Percentiles rank a stretch among this genome's conserved stretches.
Evolutionary conservation across 92 coral and sea anemone genomes (phyloP).

Genomic region (Virgularia gustaviana): DNA sequence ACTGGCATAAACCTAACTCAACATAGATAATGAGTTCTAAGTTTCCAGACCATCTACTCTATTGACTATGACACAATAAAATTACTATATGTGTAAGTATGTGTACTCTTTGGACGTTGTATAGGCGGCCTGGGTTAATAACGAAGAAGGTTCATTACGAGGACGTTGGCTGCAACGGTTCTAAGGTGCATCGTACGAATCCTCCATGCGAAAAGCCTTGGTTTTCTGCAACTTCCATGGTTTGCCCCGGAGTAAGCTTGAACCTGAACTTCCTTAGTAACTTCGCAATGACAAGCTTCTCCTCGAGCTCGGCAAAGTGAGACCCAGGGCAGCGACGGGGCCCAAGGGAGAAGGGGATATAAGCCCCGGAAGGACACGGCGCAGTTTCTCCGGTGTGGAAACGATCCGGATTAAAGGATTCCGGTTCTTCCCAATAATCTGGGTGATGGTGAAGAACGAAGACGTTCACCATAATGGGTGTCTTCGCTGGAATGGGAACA

Average conservation of each 20-base stretch:
- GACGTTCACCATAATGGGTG: constrained; percentile 70
- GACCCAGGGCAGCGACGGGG: constrained; percentile 31
- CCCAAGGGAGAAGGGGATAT: constrained; percentile 31
- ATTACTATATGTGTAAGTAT: too few relatives aligned
- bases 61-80: too few relatives aligned
- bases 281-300: constrained; percentile 29
- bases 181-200: constrained; percentile 18
- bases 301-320: constrained; percentile 18
- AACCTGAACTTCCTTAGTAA: constrained; percentile 8
- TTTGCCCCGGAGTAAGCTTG: constrained; percentile 24
- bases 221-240: constrained; percentile 14
- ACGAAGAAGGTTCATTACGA: too few relatives aligned
- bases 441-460: constrained; percentile 74
- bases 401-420: constrained; percentile 80
- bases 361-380: constrained; percentile 12
- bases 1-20: too few relatives aligned
- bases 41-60: too few relatives aligned
- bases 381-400: constrained; percentile 60
- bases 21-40: too few relatives aligned
- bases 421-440: constrained; percentile 87
- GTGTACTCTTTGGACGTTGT: too few relatives aligned
- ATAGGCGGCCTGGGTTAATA: too few relatives aligned
- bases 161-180: neutral
- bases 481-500: constrained; percentile 67
- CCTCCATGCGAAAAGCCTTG: constrained; percentile 7